Conservation (phyloP, 2,113 vertebrate species). For the Myanophis thanlyinensis region DNA sequence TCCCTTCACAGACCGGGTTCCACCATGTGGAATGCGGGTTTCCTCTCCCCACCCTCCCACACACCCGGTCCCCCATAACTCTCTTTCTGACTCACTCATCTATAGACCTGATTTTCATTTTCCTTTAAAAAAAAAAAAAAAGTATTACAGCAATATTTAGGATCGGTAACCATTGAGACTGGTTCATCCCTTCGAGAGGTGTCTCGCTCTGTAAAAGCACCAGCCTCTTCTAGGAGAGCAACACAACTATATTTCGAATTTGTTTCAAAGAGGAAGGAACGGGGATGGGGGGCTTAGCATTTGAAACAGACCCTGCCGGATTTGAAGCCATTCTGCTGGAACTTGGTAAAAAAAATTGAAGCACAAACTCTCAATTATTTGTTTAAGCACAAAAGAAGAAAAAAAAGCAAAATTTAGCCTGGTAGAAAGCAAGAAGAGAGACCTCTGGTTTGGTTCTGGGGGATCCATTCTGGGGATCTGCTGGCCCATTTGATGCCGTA, state of each 20-base stretch:
- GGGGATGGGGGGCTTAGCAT: background rate
- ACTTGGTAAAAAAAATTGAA: constrained; percentile 47
- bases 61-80: constrained; percentile 22
- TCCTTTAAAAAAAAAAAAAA: constrained; percentile 44
- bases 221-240: constrained; percentile 14
- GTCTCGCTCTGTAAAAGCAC: constrained; percentile 11
- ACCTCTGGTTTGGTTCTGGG: background rate
- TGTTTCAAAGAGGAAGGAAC: background rate
- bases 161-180: constrained; percentile 55
- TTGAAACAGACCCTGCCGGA: background rate
- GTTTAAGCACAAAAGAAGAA: constrained; percentile 68
- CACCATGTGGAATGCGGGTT: constrained; percentile 83
- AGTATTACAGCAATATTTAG: constrained; percentile 97
- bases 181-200: constrained; percentile 49
- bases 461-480: background rate
- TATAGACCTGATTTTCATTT: constrained; percentile 64
- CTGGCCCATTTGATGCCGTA: background rate
- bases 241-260: background rate
- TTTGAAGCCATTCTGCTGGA: constrained; percentile 16
- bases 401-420: background rate
- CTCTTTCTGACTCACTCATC: constrained; percentile 47
- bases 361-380: constrained; percentile 64
- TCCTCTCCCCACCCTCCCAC: constrained; percentile 8
- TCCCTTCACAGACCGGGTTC: constrained; percentile 85
- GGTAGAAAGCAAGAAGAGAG: background rate